Evolutionary conservation across 2,888 invertebrate genomes (phyloP), one percentile per base, ranked within the genome.

Genomic region (Glyphotaelius pellucidus): DNA sequence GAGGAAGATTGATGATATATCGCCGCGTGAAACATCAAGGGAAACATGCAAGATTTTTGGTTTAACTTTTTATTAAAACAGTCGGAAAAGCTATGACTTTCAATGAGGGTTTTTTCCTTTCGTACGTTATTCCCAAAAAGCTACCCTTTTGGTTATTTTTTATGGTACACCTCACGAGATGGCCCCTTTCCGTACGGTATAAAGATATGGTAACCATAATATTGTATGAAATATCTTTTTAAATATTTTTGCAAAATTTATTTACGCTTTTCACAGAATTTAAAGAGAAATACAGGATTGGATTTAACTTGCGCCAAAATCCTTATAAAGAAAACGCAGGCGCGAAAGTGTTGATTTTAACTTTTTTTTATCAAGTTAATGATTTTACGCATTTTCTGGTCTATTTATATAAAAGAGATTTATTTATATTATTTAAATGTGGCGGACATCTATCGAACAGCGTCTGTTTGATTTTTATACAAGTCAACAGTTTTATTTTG

Each of bases 1-100:
- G 67, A 67, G 25, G 67, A 67, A 67, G 25, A 67, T 67, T 67
- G 25, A 67, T 67, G 67, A 67, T 67, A n/a, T n/a, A 67, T 67
- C 9, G 67, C 67, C 25, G n/a, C 67, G 67, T 67, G 9, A 67
- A 67, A 67, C 67, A 67, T 42, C 2, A 67, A 67, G 9, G 67
- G 67, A 67, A 67, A 67, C 67, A 67, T 25, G 67, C 67, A n/a
- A 67, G 25, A n/a, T 67, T 67, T 67, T 67, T 67, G 67, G 67
- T 67, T 67, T n/a, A 67, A 67, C 67, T 67, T 67, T 67, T 67
- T 67, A 67, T 67, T 67, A 67, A 67, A 67, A 67, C 67, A 67
- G 67, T 67, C 67, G 67, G 67, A n/a, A 67, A 67, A 67, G 67
- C 67, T 67, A 67, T 67, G 67, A 67, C 67, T 67, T 67, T n/a